These are phyloP conservation scores for Cephonodes hylas DNA, from an alignment of 2,888 invertebrate species.

Conservation along the genomic window DNA sequence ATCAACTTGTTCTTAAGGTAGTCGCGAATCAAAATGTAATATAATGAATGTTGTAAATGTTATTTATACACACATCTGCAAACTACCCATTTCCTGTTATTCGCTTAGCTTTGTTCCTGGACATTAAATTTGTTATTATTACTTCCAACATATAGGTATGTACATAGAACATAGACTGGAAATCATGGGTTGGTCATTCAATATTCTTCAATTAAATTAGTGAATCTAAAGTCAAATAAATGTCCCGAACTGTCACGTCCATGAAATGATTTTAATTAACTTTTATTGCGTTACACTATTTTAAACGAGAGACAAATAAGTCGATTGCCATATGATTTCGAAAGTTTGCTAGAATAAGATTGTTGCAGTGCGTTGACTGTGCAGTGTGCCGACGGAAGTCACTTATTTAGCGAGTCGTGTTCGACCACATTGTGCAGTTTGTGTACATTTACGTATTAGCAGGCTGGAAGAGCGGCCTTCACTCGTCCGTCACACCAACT, in stretches of 20 bases:
- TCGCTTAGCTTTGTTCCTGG: not conserved
- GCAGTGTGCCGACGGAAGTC: conserved; percentile 48
- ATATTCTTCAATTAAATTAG: too few species aligned
- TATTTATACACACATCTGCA: not conserved
- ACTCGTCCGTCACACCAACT: conserved; percentile 36
- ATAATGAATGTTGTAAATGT: not conserved
- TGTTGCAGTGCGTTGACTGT: not conserved
- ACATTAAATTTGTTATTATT: not conserved
- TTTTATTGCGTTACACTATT: not conserved
- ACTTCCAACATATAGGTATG: not conserved
- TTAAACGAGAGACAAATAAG: not conserved
- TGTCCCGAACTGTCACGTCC: not conserved
- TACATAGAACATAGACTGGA: not conserved
- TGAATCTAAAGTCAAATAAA: not conserved
- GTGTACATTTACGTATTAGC: conserved; percentile 21
- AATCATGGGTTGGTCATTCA: too few species aligned
- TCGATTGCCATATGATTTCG: not conserved
- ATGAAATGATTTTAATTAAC: not conserved
- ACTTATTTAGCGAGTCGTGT: conserved; percentile 55
- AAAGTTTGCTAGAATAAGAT: conserved; percentile 8
- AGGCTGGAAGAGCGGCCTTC: conserved; percentile 44
- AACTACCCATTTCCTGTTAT: not conserved
- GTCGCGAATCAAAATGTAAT: not conserved
- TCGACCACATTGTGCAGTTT: conserved; percentile 26
- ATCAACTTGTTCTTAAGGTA: not conserved